Conservation (phyloP, 2,113 vertebrate species). For the Rousettus leschenaultii region DNA sequence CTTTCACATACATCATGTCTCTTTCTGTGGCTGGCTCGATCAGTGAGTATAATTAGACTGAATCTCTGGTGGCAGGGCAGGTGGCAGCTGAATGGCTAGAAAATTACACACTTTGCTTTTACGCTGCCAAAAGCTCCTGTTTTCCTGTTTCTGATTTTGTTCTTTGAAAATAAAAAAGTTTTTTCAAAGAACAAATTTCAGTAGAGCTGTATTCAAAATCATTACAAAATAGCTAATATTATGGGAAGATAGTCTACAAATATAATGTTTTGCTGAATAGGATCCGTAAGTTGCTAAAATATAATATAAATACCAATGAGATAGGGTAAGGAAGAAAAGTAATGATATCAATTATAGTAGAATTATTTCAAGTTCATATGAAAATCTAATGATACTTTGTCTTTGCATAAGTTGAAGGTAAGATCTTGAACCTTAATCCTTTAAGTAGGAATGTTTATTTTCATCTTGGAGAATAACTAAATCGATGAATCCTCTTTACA, state of each 20-base stretch:
- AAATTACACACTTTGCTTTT: conserved; percentile 76
- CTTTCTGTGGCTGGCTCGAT: conserved; percentile 74
- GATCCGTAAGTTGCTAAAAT: conserved; percentile 70
- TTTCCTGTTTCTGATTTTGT: conserved; percentile 62
- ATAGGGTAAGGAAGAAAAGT: background rate
- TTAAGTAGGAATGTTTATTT: conserved; percentile 3
- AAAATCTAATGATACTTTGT: conserved; percentile 2
- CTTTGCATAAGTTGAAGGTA: background rate
- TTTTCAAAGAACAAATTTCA: conserved; percentile 70
- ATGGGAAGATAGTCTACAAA: conserved; percentile 58
- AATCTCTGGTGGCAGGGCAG: conserved; percentile 79
- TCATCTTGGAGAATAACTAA: conserved; percentile 2
- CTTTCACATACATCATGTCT: conserved; percentile 70
- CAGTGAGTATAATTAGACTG: conserved; percentile 80
- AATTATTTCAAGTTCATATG: background rate
- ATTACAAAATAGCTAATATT: conserved; percentile 58
- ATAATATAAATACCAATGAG: conserved; percentile 70
- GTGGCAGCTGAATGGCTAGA: conserved; percentile 79
- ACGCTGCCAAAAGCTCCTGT: conserved; percentile 59
- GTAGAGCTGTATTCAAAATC: conserved; percentile 53
- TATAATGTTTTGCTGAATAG: conserved; percentile 54
- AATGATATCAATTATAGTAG: background rate
- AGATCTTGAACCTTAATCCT: background rate
- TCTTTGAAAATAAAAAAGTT: background rate
- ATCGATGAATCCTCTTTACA: background rate